Evolutionary conservation across 2,888 invertebrate species (phyloP), one percentile per base, ranked within the genome.

Genomic region (Nemotelus pantherinus): DNA sequence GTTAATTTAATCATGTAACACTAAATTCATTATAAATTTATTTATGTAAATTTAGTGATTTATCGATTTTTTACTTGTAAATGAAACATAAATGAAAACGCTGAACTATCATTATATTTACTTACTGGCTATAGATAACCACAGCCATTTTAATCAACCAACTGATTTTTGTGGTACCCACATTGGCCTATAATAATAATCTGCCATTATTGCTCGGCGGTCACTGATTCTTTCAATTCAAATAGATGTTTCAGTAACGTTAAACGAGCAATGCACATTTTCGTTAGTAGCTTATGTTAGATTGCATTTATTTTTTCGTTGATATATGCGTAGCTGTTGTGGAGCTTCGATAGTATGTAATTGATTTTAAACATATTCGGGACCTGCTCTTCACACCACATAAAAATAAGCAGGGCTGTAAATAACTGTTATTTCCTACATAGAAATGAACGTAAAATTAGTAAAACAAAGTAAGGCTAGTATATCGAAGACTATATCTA

Each of bases 121-220:
- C 53, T 6, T 10, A 63, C 9, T 63, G 9, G 63, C 45, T 25
- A 75, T 44, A 44, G 48, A 58, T 74, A 67, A 60, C 67, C 67
- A 60, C 25, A 25, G 64, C 53, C 75, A 60, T 39, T 44, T 5
- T 50, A 47, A 60, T 48, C 47, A 48, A 68, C 25, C 58, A 3
- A 7, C 2, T 39, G 25, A 45, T 58, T 67, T 77, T 58, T 45
- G 45, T 70, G 72, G 72, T 71, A 64, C 50, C 71, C 63, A 64
- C 43, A 45, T 45, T 57, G 72, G 77, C 72, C 77, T 57, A 78
- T 39, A 78, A 4, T 10, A 76, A 58, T 25, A 25, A 25, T 25
- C 25, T 25, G 25, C 45, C 47, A 44, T 83, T 86, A 86, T 86
- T 85, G 82, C 82, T 84, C 87, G 85, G 86, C 86, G 86, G 86